Evolutionary conservation across 2,888 invertebrate species (phyloP).

Genomic region (Drosophila neotestacea): DNA sequence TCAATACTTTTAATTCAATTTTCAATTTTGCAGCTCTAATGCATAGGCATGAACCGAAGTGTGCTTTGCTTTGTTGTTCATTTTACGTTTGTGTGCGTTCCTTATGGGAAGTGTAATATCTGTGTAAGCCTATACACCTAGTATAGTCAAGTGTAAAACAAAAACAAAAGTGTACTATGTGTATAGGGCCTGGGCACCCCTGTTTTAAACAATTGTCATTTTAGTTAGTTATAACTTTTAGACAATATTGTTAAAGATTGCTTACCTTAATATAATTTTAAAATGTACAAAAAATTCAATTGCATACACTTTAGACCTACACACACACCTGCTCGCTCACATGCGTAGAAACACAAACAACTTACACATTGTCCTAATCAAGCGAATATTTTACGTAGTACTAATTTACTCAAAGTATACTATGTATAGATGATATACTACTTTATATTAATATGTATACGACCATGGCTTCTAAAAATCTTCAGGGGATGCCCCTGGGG

Average conservation of each 20-base stretch:
- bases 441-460: constrained; percentile 15
- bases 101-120: no score
- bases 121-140: no score
- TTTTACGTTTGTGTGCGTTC: no score
- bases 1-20: no score
- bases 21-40: no score
- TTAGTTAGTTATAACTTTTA: constrained; percentile 58
- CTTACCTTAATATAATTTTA: constrained; percentile 57
- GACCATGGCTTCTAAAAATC: no score
- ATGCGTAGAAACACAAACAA: background rate
- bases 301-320: background rate
- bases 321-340: background rate
- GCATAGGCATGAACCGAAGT: no score
- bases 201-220: constrained; percentile 39
- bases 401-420: constrained; percentile 35
- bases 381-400: constrained; percentile 34
- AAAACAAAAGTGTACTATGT: no score
- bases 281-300: constrained; percentile 29
- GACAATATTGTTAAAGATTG: constrained; percentile 71
- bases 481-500: no score
- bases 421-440: constrained; percentile 30
- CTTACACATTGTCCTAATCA: constrained; percentile 29
- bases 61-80: no score
- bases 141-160: no score
- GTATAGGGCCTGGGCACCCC: no score